These are phyloP conservation scores for Lepus oiostolus DNA, from an alignment of 2,797 vertebrate species.

Conservation along the genomic window DNA sequence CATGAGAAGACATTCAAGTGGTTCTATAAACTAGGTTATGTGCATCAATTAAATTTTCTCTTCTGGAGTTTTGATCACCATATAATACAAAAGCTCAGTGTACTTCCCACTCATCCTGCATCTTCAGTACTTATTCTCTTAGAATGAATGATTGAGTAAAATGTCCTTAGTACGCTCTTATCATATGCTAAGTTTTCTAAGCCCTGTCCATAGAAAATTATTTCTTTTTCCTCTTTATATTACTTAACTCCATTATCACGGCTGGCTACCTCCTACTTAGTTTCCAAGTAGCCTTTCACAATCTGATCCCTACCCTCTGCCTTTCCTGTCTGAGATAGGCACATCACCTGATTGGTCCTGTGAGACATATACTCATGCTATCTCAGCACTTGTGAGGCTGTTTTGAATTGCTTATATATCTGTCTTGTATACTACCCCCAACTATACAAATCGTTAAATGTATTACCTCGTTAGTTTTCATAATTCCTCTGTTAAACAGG, in stretches of 20 bases:
- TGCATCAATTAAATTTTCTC: neutral
- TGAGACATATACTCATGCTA: neutral
- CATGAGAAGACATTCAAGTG: neutral
- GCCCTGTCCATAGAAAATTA: neutral
- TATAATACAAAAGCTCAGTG: neutral
- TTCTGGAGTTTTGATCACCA: neutral
- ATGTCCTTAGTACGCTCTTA: neutral
- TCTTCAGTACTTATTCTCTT: neutral
- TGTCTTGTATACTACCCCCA: neutral
- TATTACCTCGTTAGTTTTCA: neutral
- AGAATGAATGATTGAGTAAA: neutral
- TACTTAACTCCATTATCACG: neutral
- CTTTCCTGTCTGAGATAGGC: neutral
- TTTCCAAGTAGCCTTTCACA: neutral
- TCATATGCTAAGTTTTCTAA: neutral
- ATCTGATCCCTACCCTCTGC: neutral
- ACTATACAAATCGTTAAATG: neutral
- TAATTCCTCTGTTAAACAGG: neutral
- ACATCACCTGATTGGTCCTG: neutral
- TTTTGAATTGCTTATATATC: neutral
- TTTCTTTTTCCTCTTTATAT: neutral
- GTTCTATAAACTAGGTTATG: neutral
- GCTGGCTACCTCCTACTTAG: neutral
- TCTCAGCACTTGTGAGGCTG: neutral
- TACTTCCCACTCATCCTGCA: neutral